These are phyloP conservation scores for Zaprionus camerounensis DNA, from an alignment of 1,140 invertebrate species.

Conservation along the genomic window DNA sequence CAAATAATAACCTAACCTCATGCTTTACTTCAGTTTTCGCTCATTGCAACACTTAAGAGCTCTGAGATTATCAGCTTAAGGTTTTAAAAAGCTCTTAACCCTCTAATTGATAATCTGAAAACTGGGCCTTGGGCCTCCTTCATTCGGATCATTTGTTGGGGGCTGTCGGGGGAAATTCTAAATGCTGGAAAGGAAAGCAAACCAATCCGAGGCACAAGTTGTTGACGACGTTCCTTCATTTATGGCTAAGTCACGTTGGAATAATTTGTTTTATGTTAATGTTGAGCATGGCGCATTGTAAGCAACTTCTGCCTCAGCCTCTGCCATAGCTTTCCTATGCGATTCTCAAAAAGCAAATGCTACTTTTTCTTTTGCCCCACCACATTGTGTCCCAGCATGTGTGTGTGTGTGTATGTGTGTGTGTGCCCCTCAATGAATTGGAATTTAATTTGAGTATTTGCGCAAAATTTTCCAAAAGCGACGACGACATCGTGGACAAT, in stretches of 20 bases:
- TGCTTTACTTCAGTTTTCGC: no score
- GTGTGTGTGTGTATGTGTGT: slow-evolving; percentile 24
- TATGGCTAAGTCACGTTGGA: slow-evolving; percentile 83
- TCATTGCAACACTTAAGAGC: no score
- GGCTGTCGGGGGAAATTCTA: neutral
- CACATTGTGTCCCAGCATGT: neutral
- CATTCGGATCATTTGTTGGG: neutral
- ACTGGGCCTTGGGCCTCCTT: neutral
- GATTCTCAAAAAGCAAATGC: slow-evolving; percentile 53
- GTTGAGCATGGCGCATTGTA: slow-evolving; percentile 79
- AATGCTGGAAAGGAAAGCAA: slow-evolving; percentile 30
- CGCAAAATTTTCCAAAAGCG: slow-evolving; percentile 77
- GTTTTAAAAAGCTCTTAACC: neutral
- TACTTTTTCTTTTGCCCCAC: slow-evolving; percentile 59
- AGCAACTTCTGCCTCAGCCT: slow-evolving; percentile 37
- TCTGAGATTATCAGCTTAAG: no score
- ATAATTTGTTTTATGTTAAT: slow-evolving; percentile 84
- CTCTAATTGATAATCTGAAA: neutral
- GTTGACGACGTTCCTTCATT: slow-evolving; percentile 76
- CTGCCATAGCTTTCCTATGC: slow-evolving; percentile 54
- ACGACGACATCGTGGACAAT: slow-evolving; percentile 78
- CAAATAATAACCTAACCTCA: no score
- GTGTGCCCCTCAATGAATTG: slow-evolving; percentile 82
- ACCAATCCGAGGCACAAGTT: slow-evolving; percentile 60
- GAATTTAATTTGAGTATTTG: slow-evolving; percentile 84